Evolutionary conservation across 2,888 invertebrate species (phyloP).

Genomic region (Morpho deidamia): DNA sequence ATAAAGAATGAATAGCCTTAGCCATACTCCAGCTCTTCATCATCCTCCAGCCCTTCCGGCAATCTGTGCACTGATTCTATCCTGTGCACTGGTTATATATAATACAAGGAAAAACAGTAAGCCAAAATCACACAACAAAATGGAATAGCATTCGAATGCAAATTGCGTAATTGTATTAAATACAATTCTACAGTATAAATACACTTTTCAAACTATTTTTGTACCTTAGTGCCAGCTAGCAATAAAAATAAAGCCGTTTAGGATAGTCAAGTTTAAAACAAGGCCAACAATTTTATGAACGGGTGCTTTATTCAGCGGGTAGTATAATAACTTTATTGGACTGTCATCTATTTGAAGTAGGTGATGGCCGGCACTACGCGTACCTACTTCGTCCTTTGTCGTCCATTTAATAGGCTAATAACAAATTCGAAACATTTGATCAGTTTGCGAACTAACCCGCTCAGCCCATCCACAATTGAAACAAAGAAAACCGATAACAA

Average conservation of each 20-base stretch:
- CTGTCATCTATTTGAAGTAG: slow-evolving; percentile 25
- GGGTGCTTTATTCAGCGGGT: slow-evolving; percentile 59
- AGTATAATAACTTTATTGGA: slow-evolving; percentile 39
- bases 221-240: neutral
- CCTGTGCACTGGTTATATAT: too few species aligned
- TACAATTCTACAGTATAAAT: too few species aligned
- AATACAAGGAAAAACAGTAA: too few species aligned
- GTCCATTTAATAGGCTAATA: slow-evolving; percentile 16
- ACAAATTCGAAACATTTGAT: slow-evolving; percentile 8
- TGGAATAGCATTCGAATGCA: too few species aligned
- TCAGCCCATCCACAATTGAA: neutral
- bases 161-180: too few species aligned
- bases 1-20: too few species aligned
- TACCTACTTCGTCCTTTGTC: slow-evolving; percentile 8
- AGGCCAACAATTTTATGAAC: slow-evolving; percentile 43
- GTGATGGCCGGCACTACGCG: neutral
- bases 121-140: too few species aligned
- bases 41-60: too few species aligned
- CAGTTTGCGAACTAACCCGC: slow-evolving; percentile 1
- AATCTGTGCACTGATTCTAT: too few species aligned
- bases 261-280: slow-evolving; percentile 19
- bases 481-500: neutral
- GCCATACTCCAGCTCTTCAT: too few species aligned
- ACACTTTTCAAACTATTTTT: too few species aligned
- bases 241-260: slow-evolving; percentile 3